Conservation (phyloP, 2,113 vertebrate species). For the Periophthalmodon schlosseri region DNA sequence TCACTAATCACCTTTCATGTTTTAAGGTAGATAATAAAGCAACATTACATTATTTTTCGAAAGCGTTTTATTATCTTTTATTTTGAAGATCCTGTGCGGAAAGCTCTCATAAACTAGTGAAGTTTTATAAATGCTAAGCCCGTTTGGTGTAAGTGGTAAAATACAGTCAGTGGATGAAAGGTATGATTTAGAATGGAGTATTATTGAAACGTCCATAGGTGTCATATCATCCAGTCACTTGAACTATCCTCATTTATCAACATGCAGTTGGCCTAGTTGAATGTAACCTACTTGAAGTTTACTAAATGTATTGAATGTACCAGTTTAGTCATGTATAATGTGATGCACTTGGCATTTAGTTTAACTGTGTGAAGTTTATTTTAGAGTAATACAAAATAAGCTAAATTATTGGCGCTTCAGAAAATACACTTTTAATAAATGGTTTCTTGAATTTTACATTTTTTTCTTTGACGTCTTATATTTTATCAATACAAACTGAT, state of each 20-base stretch:
- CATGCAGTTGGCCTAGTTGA: background rate
- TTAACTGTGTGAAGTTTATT: background rate
- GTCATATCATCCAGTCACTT: too few species aligned
- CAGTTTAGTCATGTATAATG: too few species aligned
- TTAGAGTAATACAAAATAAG: background rate
- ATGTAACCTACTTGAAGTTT: background rate
- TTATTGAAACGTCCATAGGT: too few species aligned
- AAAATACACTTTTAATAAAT: slow-evolving; percentile 59
- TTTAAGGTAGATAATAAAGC: background rate
- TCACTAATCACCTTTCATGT: background rate
- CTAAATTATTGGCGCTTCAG: background rate
- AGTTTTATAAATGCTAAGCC: background rate
- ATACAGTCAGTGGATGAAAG: background rate
- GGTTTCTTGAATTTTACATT: slow-evolving; percentile 50
- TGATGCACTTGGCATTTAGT: background rate
- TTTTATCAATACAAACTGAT: slow-evolving; percentile 8
- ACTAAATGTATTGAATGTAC: background rate
- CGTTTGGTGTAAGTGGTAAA: background rate
- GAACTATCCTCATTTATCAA: too few species aligned
- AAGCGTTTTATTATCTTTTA: background rate
- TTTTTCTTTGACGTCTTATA: background rate
- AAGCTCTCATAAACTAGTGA: background rate
- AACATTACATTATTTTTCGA: background rate
- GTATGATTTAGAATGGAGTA: background rate
- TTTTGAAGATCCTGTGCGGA: background rate